Evolutionary conservation across 2,797 vertebrate species (phyloP).

Genomic region (Notoglanidium macrostoma): DNA sequence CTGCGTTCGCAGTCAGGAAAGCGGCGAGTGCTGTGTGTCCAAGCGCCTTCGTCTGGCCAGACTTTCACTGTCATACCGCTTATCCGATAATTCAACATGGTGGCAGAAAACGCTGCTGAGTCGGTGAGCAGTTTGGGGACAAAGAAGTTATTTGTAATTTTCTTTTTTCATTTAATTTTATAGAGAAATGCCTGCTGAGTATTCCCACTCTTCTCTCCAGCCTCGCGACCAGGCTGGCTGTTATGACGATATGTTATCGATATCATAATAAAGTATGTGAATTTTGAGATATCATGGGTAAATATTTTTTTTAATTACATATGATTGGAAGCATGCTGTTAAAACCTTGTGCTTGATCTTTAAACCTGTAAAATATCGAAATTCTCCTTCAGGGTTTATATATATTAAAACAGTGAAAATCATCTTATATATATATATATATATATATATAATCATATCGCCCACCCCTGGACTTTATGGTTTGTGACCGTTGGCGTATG

Average conservation of each 20-base stretch:
- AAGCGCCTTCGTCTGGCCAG: not conserved
- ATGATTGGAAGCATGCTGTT: not conserved
- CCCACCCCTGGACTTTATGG: not conserved
- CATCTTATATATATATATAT: not conserved
- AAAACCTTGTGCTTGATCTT: not conserved
- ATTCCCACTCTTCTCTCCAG: not conserved
- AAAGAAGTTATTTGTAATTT: not conserved
- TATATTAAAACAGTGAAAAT: not conserved
- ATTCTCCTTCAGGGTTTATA: not conserved
- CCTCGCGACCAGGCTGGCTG: not conserved
- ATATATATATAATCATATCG: not conserved
- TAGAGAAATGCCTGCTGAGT: not conserved
- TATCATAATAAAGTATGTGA: not conserved
- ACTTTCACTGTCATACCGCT: not conserved
- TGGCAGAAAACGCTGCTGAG: not conserved
- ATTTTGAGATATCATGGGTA: not conserved
- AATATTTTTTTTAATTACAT: not conserved
- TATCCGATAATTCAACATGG: not conserved
- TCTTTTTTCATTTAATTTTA: not conserved
- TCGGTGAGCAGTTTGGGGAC: not conserved
- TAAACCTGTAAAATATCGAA: not conserved
- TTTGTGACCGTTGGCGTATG: not conserved
- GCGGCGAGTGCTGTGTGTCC: not conserved
- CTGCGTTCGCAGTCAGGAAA: not conserved
- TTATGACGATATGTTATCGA: not conserved